phyloP scores from a whole-genome alignment of 2,888 invertebrate genomes.

The Caradrina clavipalpis region DNA sequence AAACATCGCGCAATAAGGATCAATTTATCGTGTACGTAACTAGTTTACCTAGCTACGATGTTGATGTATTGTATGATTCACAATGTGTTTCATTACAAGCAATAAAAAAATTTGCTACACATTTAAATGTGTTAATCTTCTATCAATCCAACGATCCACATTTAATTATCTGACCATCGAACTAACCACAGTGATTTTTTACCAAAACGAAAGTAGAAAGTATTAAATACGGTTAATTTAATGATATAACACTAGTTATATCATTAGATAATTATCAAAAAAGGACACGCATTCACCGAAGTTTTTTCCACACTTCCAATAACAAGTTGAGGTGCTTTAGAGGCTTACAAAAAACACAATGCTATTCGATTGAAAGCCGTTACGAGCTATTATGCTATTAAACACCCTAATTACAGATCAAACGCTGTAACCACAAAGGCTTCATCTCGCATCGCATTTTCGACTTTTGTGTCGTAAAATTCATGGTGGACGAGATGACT shows the following conservation, averaged over 20 bases:
- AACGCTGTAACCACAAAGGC: slow-evolving; percentile 87
- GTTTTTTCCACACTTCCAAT: slow-evolving; percentile 76
- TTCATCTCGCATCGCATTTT: slow-evolving; percentile 82
- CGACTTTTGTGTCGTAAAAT: slow-evolving; percentile 85
- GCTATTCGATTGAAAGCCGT: slow-evolving; percentile 84
- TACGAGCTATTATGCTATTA: slow-evolving; percentile 85
- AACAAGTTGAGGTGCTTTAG: slow-evolving; percentile 72
- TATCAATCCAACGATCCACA: slow-evolving; percentile 12
- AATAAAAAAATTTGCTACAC: slow-evolving; percentile 13
- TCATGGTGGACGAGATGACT: slow-evolving; percentile 75
- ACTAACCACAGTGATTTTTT: slow-evolving; percentile 21
- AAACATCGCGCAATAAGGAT: slow-evolving; percentile 24
- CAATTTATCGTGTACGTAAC: slow-evolving; percentile 24
- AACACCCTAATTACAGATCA: slow-evolving; percentile 89
- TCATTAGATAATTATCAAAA: slow-evolving; percentile 71
- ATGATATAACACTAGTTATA: slow-evolving; percentile 59
- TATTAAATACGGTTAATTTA: slow-evolving; percentile 52
- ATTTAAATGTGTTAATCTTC: slow-evolving; percentile 14
- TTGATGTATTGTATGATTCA: not conserved
- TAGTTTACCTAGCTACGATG: not conserved
- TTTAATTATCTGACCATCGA: slow-evolving; percentile 34
- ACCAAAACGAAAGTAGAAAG: slow-evolving; percentile 46
- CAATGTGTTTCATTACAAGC: not conserved
- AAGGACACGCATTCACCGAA: slow-evolving; percentile 72
- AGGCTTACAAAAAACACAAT: slow-evolving; percentile 80